Conservation (phyloP, 2,113 vertebrate genomes). For the Sporophila hypoxantha region DNA sequence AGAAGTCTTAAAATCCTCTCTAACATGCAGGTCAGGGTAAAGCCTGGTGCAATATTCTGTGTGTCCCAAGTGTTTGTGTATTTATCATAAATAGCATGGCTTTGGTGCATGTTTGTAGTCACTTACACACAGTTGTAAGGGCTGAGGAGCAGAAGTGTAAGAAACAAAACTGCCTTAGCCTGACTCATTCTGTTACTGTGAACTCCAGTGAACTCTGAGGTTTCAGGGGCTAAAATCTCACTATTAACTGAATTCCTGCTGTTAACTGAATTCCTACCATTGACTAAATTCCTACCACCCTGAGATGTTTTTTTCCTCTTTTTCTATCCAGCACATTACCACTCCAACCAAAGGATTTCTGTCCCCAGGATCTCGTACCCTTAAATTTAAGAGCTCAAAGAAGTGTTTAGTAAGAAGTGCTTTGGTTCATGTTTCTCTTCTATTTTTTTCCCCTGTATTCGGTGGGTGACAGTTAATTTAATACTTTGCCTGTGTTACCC, state of each 20-base stretch:
- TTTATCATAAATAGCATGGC: rapidly evolving
- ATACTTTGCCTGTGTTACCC: slow-evolving; percentile 6
- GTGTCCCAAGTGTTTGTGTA: rapidly evolving
- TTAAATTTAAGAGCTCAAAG: slow-evolving; percentile 93
- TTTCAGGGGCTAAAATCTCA: not conserved
- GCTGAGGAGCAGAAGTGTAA: not conserved
- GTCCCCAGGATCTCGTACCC: slow-evolving; percentile 82
- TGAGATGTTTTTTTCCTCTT: slow-evolving; percentile 65
- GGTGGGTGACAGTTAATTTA: not conserved
- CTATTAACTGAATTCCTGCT: not conserved
- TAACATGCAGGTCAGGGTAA: slow-evolving; percentile 76
- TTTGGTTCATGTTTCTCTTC: slow-evolving; percentile 59
- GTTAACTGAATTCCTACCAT: not conserved
- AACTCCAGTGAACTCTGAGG: not conserved
- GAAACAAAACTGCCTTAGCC: not conserved
- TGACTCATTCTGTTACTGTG: not conserved
- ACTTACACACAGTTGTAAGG: not conserved
- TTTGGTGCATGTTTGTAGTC: rapidly evolving
- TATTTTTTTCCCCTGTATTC: not conserved
- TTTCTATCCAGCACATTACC: slow-evolving; percentile 75
- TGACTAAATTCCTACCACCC: slow-evolving; percentile 27
- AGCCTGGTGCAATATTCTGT: rapidly evolving
- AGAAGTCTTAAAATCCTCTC: slow-evolving; percentile 67
- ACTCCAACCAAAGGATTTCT: slow-evolving; percentile 88
- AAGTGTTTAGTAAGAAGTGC: slow-evolving; percentile 90